phyloP scores from a whole-genome alignment of 2,797 vertebrate species.

The Eospalax fontanierii region DNA sequence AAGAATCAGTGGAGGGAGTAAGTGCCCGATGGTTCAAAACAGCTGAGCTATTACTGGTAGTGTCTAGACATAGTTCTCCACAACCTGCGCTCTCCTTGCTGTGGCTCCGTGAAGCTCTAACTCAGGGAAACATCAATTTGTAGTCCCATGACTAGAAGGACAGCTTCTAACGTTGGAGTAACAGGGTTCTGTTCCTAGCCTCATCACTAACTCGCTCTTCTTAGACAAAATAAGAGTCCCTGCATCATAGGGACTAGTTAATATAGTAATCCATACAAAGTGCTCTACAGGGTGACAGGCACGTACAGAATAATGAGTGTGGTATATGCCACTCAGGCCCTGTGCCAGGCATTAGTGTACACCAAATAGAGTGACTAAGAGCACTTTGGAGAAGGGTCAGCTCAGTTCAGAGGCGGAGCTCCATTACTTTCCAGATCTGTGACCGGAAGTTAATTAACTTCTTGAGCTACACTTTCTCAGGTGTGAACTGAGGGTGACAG shows the following conservation, averaged over 20 bases:
- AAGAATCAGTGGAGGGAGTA: not conserved
- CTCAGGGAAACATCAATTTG: not conserved
- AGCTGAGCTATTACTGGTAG: not conserved
- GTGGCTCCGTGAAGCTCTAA: not conserved
- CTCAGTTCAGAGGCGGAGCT: not conserved
- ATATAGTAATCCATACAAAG: not conserved
- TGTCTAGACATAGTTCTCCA: not conserved
- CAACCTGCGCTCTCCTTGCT: no score
- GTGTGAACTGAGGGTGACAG: not conserved
- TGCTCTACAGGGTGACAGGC: no score
- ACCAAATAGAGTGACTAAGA: not conserved
- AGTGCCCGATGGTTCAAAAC: not conserved
- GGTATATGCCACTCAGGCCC: rapidly evolving
- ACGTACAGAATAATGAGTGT: not conserved
- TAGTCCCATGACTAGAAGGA: rapidly evolving
- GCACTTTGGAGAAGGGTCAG: not conserved
- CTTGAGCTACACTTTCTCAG: not conserved
- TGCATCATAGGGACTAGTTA: not conserved
- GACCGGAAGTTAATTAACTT: no score
- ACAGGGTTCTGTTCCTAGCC: not conserved
- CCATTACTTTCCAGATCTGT: not conserved
- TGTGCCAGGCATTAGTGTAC: not conserved
- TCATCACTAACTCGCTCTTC: not conserved
- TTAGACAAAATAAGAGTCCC: not conserved
- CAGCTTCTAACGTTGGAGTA: not conserved